Conservation (phyloP, 2,888 invertebrate genomes). For the Tenthredo livida region DNA sequence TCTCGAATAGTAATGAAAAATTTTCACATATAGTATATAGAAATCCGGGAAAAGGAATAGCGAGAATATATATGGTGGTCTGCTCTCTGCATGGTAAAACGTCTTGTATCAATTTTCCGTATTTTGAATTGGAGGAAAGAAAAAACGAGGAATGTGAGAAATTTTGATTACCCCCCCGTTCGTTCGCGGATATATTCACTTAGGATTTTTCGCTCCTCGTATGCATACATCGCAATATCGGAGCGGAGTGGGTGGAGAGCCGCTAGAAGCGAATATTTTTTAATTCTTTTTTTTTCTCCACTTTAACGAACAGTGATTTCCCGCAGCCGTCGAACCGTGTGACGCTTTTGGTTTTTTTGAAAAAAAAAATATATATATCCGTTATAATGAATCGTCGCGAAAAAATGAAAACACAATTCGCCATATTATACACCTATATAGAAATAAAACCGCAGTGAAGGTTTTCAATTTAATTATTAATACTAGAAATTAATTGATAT, state of each 20-base stretch:
- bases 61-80: background rate
- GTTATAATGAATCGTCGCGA: background rate
- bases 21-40: background rate
- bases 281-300: background rate
- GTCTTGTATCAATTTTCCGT: background rate
- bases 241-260: background rate
- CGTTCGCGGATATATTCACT: background rate
- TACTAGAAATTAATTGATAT: slow-evolving; percentile 21
- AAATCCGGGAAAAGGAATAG: background rate
- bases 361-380: background rate
- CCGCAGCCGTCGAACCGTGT: slow-evolving; percentile 10
- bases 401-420: background rate
- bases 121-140: background rate
- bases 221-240: background rate
- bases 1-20: slow-evolving; percentile 34
- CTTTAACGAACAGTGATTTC: background rate
- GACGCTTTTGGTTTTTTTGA: slow-evolving; percentile 28
- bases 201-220: background rate
- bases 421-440: too few relatives aligned
- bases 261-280: background rate
- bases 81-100: background rate
- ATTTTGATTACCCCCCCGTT: background rate
- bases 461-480: background rate
- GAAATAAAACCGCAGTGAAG: background rate
- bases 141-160: background rate